Evolutionary conservation across 1,140 invertebrate genomes (phyloP).

Genomic region (Scaptomyza hsui): DNA sequence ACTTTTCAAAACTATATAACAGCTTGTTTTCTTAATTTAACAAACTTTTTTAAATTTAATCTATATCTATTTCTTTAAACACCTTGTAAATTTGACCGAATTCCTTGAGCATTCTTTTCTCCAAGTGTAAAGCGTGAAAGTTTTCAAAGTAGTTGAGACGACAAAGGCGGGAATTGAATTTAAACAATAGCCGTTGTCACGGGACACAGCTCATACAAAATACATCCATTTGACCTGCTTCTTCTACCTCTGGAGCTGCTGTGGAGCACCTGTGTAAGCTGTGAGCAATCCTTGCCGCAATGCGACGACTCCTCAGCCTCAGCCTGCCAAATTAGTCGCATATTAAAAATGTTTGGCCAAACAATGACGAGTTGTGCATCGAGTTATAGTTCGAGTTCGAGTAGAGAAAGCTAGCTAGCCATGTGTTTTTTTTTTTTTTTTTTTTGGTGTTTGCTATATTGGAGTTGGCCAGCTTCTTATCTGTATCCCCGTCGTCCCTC

Average conservation of each 20-base stretch:
- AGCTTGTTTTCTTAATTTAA: no score
- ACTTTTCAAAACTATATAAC: no score
- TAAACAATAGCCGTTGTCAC: slow-evolving; percentile 73
- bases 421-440: not conserved
- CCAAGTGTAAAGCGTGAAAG: slow-evolving; percentile 37
- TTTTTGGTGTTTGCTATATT: no score
- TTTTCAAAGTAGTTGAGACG: slow-evolving; percentile 80
- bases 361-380: slow-evolving; percentile 59
- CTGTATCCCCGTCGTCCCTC: not conserved
- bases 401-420: slow-evolving; percentile 21
- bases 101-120: not conserved
- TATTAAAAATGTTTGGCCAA: slow-evolving; percentile 79
- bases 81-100: no score
- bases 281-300: slow-evolving; percentile 13
- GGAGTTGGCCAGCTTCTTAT: slow-evolving; percentile 40
- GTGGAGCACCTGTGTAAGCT: not conserved
- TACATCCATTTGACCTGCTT: slow-evolving; percentile 24
- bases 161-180: slow-evolving; percentile 81
- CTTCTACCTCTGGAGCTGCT: not conserved
- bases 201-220: slow-evolving; percentile 46
- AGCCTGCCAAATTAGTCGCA: slow-evolving; percentile 72
- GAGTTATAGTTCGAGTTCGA: no score
- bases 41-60: no score
- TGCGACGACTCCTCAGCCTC: not conserved
- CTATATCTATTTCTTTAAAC: no score